phyloP scores from a whole-genome alignment of 2,888 invertebrate species.

The Ochropleura leucogaster region DNA sequence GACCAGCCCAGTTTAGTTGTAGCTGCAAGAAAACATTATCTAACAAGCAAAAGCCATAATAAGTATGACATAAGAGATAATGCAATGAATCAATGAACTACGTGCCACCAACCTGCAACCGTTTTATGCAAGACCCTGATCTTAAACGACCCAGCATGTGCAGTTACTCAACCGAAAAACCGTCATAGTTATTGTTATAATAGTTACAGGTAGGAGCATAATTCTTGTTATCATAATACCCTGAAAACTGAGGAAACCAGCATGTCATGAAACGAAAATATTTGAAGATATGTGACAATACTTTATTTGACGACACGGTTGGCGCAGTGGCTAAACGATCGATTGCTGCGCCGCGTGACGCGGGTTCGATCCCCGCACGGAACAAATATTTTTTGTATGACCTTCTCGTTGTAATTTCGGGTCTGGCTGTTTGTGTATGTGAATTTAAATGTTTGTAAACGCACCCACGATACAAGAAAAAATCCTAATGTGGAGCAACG shows the following conservation, averaged over 20 bases:
- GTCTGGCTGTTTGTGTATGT: too few species aligned
- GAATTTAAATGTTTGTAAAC: too few species aligned
- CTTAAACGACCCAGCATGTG: conserved; percentile 17
- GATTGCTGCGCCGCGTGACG: too few species aligned
- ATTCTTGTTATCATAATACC: conserved; percentile 7
- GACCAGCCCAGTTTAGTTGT: too few species aligned
- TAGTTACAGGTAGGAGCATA: too few species aligned
- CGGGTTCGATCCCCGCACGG: too few species aligned
- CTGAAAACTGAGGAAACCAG: not conserved
- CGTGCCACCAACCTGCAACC: conserved; percentile 1
- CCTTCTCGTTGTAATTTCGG: too few species aligned
- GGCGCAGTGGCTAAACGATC: too few species aligned
- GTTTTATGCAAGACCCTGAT: conserved; percentile 21
- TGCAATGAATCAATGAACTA: conserved; percentile 18
- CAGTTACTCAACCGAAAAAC: not conserved
- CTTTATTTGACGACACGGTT: not conserved
- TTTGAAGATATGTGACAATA: not conserved
- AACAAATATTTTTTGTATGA: too few species aligned
- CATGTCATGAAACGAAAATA: not conserved
- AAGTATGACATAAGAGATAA: conserved; percentile 14
- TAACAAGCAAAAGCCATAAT: not conserved
- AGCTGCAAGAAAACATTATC: too few species aligned
- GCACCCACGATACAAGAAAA: too few species aligned
- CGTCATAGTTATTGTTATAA: not conserved
- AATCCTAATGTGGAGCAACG: too few species aligned